Evolutionary conservation across 2,797 vertebrate genomes (phyloP), one percentile per base, ranked within the genome.

Genomic region (Poeciliopsis turneri): DNA sequence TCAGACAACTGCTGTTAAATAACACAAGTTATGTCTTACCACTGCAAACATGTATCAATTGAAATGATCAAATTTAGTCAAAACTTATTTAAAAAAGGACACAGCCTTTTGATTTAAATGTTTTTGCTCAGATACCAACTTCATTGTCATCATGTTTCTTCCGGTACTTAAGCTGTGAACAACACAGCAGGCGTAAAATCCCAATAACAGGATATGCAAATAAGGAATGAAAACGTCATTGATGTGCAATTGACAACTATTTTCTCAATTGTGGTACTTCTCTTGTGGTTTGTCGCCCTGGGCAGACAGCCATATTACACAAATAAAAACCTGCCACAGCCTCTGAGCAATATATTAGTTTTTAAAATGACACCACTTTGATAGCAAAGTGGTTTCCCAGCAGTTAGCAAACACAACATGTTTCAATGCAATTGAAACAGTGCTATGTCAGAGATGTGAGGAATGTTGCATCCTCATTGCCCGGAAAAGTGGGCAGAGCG

Each of bases 401-500:
- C 66, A 75, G 68, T 61, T 33, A 45, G 72, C 78, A 69, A 64
- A 25, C 74, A 36, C 49, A 71, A 70, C 23, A 8, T 72, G 82
- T 41, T 74, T 68, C 72, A 61, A 82, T 77, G 25, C 68, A 45
- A 46, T 45, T 28, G 79, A 51, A 89, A 79, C 73, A 9, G 1
- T 1, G 43, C 72, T 72, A 51, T 73, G 75, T 72, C 25, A 80
- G 68, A 77, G 74, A 85, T 83, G 77, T 74, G 45, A 83, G 76
- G 81, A 86, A 79, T 80, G 78, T 4, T 77, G 84, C 77, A 73
- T 87, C 87, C 47, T 84, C 80, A 77, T 75, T 72, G 79, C 81
- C 77, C 75, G 64, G 78, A 84, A 79, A 80, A 66, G 85, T 81
- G 84, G 83, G 79, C 74, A 75, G 69, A 70, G 77, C 4, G 78